Evolutionary conservation across 2,113 vertebrate species (phyloP).

Genomic region (Channa argus): DNA sequence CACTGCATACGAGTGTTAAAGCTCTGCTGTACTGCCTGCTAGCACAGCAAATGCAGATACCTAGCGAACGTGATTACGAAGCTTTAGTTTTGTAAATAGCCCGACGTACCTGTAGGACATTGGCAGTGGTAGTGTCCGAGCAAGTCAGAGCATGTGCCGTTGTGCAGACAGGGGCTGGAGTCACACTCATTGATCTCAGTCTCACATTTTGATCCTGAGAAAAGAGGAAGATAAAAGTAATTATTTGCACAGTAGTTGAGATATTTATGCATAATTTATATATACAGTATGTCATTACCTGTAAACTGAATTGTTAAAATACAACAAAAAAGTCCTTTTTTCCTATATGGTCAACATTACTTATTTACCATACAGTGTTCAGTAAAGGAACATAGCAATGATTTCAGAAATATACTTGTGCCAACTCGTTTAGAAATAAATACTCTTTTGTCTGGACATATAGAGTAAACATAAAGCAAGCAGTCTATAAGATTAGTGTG

Average conservation of each 20-base stretch:
- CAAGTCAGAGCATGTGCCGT: constrained; percentile 80
- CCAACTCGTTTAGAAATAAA: too few species aligned
- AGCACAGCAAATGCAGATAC: constrained; percentile 5
- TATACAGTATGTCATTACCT: neutral
- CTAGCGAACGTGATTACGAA: constrained; percentile 31
- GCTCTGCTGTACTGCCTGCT: constrained; percentile 2
- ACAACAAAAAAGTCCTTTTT: too few species aligned
- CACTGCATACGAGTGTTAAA: constrained; percentile 21
- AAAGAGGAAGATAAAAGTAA: neutral
- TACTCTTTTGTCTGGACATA: too few species aligned
- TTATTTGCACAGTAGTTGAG: too few species aligned
- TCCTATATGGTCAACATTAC: too few species aligned
- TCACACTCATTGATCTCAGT: constrained; percentile 79
- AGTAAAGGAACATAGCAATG: too few species aligned
- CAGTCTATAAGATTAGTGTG: too few species aligned
- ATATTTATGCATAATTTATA: neutral
- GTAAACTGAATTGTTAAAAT: neutral
- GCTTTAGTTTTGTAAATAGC: neutral
- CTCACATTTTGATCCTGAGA: constrained; percentile 83
- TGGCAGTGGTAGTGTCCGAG: constrained; percentile 80
- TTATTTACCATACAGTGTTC: too few species aligned
- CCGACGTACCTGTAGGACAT: constrained; percentile 83
- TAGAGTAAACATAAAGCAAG: too few species aligned
- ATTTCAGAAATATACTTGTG: too few species aligned
- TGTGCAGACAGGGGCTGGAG: constrained; percentile 83